Base-by-base conservation (phyloP, 2,888 invertebrate species). In the Anthophora plumipes region DNA sequence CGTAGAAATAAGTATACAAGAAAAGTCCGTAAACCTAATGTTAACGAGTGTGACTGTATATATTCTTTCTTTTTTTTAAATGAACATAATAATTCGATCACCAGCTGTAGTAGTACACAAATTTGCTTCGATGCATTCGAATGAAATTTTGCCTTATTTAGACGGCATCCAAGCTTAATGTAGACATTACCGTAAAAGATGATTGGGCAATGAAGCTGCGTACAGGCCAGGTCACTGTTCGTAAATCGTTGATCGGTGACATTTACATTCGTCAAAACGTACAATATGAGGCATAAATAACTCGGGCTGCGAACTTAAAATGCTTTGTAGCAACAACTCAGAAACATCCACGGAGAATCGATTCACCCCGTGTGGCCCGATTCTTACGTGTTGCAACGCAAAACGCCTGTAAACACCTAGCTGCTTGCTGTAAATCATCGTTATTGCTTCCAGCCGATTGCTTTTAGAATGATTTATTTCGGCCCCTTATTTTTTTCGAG, bases 221-320 rank as follows among this genome's bases (percentile, higher is more conserved):
- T 87, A 88, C 89, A 12, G 89, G 84, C 77, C 82, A 71, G 81
- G 83, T 86, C 86, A 81, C 84, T 80, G 89, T 82, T 82, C 85
- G 88, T 93, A 93, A 93, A 93, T 92, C 85, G 82, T 78, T 69
- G 17, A 43, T 72, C 64, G 72, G 68, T 86, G 93, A 91, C 92
- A 79, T 93, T 93, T 93, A 93, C 89, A 89, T 85, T 88, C 92
- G 91, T 92, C 91, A 93, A 90, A 90, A 80, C 86, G 91, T 88
- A 92, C 91, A 91, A 91, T 90, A 91, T 88, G 90, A 88, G 89
- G 84, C 92, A 89, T 92, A 92, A 93, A 92, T 92, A 92, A 92
- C 89, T 68, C 85, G 71, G n/a, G 83, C 80, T 82, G 84, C 82
- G 64, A 81, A 80, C 80, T 85, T 80, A 70, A 61, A 77, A 69